These are phyloP conservation scores for Macrophya annulata DNA, from an alignment of 2,888 invertebrate species.

Conservation along the genomic window DNA sequence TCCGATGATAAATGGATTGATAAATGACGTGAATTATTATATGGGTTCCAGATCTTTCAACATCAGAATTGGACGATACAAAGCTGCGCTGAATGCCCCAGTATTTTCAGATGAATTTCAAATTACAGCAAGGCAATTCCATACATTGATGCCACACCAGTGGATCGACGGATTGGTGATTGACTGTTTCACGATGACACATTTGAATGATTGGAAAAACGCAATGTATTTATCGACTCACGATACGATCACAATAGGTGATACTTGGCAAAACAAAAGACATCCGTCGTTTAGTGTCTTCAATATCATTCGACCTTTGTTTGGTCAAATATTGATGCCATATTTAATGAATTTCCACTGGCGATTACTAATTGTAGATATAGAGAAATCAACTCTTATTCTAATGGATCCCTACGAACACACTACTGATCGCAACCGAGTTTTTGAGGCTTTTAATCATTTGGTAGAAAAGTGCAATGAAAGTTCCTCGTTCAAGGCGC, in stretches of 20 bases:
- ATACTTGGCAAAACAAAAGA: not conserved
- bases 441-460: not conserved
- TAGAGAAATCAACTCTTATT: not conserved
- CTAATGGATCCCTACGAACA: conserved; percentile 3
- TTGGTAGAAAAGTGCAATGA: not conserved
- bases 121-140: conserved; percentile 13
- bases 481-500: not conserved
- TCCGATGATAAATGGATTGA: not conserved
- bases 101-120: not conserved
- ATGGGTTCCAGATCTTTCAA: conserved; percentile 5
- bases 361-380: conserved; percentile 11
- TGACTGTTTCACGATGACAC: conserved; percentile 24
- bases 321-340: not conserved
- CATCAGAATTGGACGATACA: not conserved
- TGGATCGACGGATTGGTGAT: conserved; percentile 29
- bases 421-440: not conserved
- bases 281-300: not conserved
- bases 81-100: not conserved
- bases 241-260: not conserved
- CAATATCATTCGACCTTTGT: not conserved
- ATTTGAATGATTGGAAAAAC: not conserved
- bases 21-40: not conserved
- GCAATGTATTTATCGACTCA: not conserved
- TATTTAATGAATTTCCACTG: not conserved
- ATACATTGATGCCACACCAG: not conserved